Conservation (phyloP, 2,888 invertebrate species). For the Napeogenes inachia region DNA sequence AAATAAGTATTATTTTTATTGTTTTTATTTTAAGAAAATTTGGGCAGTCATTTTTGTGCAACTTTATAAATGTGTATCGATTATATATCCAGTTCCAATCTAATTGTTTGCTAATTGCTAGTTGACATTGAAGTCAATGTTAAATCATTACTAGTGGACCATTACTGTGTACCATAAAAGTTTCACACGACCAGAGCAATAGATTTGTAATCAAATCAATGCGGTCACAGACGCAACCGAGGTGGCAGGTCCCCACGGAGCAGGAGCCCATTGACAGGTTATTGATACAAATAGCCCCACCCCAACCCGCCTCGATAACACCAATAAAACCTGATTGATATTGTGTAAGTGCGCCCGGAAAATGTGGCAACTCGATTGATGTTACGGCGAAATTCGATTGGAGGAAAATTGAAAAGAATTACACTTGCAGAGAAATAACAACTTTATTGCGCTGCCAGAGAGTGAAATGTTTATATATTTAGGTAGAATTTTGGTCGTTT, state of each 20-base stretch:
- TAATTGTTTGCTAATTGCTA: neutral
- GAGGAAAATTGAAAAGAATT: conserved; percentile 75
- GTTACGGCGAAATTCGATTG: conserved; percentile 76
- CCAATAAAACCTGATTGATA: conserved; percentile 79
- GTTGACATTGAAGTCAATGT: neutral
- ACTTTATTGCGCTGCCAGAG: conserved; percentile 40
- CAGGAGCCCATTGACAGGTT: conserved; percentile 77
- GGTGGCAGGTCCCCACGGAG: conserved; percentile 62
- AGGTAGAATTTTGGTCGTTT: conserved; percentile 40
- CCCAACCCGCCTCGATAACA: conserved; percentile 66
- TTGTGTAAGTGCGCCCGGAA: conserved; percentile 77
- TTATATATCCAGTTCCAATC: neutral
- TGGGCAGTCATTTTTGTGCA: too few relatives aligned
- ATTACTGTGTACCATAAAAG: conserved; percentile 18
- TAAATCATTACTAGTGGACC: conserved; percentile 1
- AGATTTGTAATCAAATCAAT: conserved; percentile 70
- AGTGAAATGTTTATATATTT: conserved; percentile 38
- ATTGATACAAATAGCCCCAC: conserved; percentile 75
- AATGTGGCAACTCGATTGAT: conserved; percentile 78
- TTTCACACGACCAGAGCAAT: conserved; percentile 61
- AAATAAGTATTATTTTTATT: neutral
- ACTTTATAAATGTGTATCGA: too few relatives aligned
- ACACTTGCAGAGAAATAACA: conserved; percentile 39
- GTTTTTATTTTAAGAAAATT: too few relatives aligned
- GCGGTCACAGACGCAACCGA: conserved; percentile 59